phyloP scores from a whole-genome alignment of 2,888 invertebrate species.

The Pasiphila rectangulata region DNA sequence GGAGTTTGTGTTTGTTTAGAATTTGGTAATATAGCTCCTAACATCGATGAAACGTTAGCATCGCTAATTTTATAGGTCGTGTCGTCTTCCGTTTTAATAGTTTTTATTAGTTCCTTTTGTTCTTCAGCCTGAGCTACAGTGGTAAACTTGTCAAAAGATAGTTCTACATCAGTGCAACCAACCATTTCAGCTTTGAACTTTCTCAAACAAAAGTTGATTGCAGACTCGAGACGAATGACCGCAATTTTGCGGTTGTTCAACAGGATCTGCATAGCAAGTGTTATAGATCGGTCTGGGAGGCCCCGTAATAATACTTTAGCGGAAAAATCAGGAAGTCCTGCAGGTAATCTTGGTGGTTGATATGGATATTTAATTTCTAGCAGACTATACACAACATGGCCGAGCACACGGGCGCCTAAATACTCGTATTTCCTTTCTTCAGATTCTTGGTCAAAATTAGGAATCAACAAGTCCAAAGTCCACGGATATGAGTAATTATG shows the following conservation, averaged over 20 bases:
- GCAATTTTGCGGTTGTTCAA: slow-evolving; percentile 62
- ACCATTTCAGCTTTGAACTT: slow-evolving; percentile 77
- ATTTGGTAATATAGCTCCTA: slow-evolving; percentile 53
- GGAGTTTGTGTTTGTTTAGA: slow-evolving; percentile 83
- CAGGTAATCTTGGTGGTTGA: slow-evolving; percentile 53
- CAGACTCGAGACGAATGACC: slow-evolving; percentile 70
- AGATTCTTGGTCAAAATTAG: slow-evolving; percentile 62
- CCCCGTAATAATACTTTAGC: slow-evolving; percentile 67
- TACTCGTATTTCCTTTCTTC: slow-evolving; percentile 69
- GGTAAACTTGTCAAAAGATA: slow-evolving; percentile 62
- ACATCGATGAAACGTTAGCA: slow-evolving; percentile 40
- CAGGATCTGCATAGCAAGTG: slow-evolving; percentile 62
- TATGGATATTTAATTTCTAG: slow-evolving; percentile 73
- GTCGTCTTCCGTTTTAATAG: slow-evolving; percentile 61
- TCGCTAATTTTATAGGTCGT: slow-evolving; percentile 49
- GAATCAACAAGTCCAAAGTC: slow-evolving; percentile 68
- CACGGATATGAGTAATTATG: slow-evolving; percentile 76
- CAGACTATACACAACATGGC: slow-evolving; percentile 77
- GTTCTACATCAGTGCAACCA: slow-evolving; percentile 72
- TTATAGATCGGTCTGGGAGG: slow-evolving; percentile 62
- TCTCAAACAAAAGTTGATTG: slow-evolving; percentile 81
- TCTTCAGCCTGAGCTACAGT: slow-evolving; percentile 50
- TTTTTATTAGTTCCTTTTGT: slow-evolving; percentile 58
- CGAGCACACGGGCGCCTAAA: slow-evolving; percentile 68
- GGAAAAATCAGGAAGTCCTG: slow-evolving; percentile 59